Conservation (phyloP, 37 sponge, comb jelly and placozoan genomes). For the Bolinopsis microptera region DNA sequence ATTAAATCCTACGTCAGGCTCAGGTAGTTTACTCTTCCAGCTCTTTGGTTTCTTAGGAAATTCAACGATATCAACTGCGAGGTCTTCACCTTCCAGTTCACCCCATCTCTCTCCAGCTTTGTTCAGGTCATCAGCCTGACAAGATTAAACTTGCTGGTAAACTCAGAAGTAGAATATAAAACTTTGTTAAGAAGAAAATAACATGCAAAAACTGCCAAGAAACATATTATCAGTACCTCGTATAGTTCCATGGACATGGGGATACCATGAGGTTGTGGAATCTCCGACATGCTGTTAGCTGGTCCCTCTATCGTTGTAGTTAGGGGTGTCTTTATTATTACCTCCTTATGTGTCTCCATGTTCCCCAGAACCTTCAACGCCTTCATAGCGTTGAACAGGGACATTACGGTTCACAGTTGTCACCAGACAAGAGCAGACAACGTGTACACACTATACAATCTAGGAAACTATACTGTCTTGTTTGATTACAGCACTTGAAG, state of each 20-base stretch:
- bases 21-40: neutral
- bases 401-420: neutral
- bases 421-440: neutral
- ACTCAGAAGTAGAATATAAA: too few species aligned
- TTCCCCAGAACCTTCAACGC: neutral
- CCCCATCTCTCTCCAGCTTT: neutral
- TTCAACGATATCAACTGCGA: neutral
- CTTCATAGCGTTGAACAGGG: conserved; percentile 25
- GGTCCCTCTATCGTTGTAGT: conserved; percentile 11
- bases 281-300: conserved; percentile 8
- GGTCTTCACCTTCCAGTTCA: neutral
- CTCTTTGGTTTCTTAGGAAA: neutral
- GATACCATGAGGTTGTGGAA: conserved; percentile 3
- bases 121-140: neutral
- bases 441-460: neutral
- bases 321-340: neutral
- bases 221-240: too few species aligned
- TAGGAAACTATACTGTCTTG: neutral
- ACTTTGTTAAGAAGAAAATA: neutral
- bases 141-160: neutral
- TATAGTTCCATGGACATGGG: conserved; percentile 18
- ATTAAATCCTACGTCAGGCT: neutral
- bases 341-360: conserved; percentile 17
- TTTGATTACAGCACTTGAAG: too few species aligned
- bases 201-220: neutral